Evolutionary conservation across 1,140 invertebrate species (phyloP).

Genomic region (Holotrichia oblita): DNA sequence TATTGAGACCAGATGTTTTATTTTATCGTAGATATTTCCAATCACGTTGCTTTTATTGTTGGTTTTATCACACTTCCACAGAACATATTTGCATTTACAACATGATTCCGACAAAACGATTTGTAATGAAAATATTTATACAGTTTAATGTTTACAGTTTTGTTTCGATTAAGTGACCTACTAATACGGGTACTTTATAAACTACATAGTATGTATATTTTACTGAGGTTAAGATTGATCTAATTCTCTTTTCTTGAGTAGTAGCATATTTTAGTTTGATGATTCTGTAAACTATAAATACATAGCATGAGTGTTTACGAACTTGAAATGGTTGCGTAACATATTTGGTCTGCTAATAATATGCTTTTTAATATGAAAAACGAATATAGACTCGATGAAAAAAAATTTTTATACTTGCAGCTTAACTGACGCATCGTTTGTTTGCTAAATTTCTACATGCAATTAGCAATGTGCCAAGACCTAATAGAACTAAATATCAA

Average conservation of each 20-base stretch:
- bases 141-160: not conserved
- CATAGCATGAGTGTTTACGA: not conserved
- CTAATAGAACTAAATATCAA: too few relatives aligned
- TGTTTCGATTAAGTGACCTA: not conserved
- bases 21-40: conserved; percentile 7
- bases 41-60: not conserved
- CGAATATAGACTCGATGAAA: too few relatives aligned
- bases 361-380: too few relatives aligned
- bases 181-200: not conserved
- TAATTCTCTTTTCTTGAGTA: not conserved
- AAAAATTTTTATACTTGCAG: too few relatives aligned
- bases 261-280: not conserved
- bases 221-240: not conserved
- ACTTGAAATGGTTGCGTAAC: not conserved
- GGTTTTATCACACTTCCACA: not conserved
- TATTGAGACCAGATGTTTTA: conserved; percentile 3
- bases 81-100: not conserved
- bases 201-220: not conserved
- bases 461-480: too few relatives aligned
- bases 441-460: not conserved
- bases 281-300: not conserved
- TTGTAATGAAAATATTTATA: conserved; percentile 11
- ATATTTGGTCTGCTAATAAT: not conserved
- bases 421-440: too few relatives aligned
- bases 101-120: conserved; percentile 2